These are phyloP conservation scores for Danio choprae DNA, from an alignment of 2,797 vertebrate species.

Conservation along the genomic window DNA sequence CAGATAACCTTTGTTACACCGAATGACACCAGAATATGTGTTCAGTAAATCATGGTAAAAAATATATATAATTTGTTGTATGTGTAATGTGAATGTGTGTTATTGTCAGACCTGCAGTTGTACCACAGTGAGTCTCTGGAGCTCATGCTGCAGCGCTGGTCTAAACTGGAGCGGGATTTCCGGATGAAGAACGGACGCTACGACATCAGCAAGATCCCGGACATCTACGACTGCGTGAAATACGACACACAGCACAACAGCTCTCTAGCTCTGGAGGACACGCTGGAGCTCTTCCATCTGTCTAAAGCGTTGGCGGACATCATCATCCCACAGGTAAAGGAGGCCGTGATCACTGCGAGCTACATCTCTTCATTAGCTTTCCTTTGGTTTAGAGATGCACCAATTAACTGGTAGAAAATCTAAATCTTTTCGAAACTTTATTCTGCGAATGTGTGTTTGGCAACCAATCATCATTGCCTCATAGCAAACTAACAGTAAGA, in stretches of 20 bases:
- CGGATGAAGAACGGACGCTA: constrained; percentile 86
- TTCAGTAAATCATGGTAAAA: too few relatives aligned
- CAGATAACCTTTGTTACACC: too few relatives aligned
- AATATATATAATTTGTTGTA: too few relatives aligned
- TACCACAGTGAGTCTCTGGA: constrained; percentile 90
- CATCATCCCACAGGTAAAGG: constrained; percentile 86
- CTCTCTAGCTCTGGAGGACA: constrained; percentile 82
- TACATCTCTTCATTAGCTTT: neutral
- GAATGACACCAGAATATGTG: too few relatives aligned
- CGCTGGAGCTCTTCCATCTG: constrained; percentile 82
- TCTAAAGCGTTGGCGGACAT: constrained; percentile 87
- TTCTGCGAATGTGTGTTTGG: too few relatives aligned
- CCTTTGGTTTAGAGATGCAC: too few relatives aligned
- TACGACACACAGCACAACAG: constrained; percentile 89
- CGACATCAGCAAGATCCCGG: constrained; percentile 91
- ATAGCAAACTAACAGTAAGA: too few relatives aligned
- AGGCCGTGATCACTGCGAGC: too few relatives aligned
- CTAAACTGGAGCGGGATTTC: constrained; percentile 87
- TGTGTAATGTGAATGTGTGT: neutral
- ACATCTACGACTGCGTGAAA: constrained; percentile 91
- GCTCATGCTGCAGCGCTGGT: constrained; percentile 90
- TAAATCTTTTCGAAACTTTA: too few relatives aligned
- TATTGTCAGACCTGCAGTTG: constrained; percentile 81
- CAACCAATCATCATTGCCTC: too few relatives aligned
- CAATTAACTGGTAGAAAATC: too few relatives aligned